These are phyloP conservation scores for Esox masquinongy DNA, from an alignment of 2,797 vertebrate genomes.

Conservation along the genomic window DNA sequence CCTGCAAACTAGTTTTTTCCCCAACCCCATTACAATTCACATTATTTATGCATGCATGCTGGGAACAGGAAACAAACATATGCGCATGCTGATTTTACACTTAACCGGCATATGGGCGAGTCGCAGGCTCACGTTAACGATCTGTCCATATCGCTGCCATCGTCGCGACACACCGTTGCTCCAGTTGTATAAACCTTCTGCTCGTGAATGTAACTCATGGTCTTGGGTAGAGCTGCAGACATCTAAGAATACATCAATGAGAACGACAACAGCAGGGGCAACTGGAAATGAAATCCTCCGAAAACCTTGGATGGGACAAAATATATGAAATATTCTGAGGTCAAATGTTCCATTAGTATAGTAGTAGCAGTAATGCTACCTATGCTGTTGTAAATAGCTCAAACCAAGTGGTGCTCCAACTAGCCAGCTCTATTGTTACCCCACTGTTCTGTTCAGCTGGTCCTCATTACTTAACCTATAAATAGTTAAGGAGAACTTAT, in stretches of 20 bases:
- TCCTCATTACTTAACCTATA: conserved; percentile 47
- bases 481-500: conserved; percentile 54
- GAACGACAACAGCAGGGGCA: conserved; percentile 41
- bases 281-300: conserved; percentile 68
- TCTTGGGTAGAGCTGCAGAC: background rate
- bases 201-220: conserved; percentile 37
- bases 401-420: conserved; percentile 12
- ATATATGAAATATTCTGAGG: background rate
- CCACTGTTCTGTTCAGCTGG: conserved; percentile 26
- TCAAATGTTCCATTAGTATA: background rate
- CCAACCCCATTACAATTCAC: background rate
- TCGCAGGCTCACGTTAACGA: conserved; percentile 54
- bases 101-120: conserved; percentile 52
- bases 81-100: conserved; percentile 54
- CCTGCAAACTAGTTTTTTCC: background rate
- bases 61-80: conserved; percentile 49
- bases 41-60: conserved; percentile 25
- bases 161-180: conserved; percentile 39
- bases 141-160: conserved; percentile 39
- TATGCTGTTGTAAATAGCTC: conserved; percentile 29
- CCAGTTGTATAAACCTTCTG: conserved; percentile 50
- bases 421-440: conserved; percentile 23
- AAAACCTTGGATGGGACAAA: conserved; percentile 41
- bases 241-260: background rate
- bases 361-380: background rate